phyloP scores from a whole-genome alignment of 2,113 vertebrate genomes.

The Malaclemys terrapin region DNA sequence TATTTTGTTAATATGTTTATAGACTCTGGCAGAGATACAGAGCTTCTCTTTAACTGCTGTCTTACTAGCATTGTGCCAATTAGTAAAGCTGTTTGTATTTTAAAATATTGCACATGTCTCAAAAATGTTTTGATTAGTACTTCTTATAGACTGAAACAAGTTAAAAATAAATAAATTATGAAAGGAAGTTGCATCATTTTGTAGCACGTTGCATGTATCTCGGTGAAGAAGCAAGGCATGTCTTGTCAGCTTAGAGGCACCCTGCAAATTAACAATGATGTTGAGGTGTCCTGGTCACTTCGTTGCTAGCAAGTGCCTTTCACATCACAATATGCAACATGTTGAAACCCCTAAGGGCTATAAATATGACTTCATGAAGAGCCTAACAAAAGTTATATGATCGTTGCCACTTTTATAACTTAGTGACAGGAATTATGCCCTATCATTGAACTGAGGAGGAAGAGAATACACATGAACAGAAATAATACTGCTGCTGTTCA shows the following conservation, averaged over 20 bases:
- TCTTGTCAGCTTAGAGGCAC: neutral
- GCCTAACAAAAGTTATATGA: neutral
- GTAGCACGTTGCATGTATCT: neutral
- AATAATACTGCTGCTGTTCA: neutral
- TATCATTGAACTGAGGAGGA: neutral
- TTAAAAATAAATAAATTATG: neutral
- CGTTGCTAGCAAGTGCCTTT: neutral
- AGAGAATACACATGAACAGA: neutral
- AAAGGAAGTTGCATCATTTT: neutral
- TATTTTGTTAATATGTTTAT: neutral
- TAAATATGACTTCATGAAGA: neutral
- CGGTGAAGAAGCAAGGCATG: neutral
- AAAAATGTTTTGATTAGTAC: neutral
- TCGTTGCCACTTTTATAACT: neutral
- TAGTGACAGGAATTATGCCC: neutral
- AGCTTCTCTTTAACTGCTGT: neutral
- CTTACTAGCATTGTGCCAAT: neutral
- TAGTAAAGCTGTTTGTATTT: neutral
- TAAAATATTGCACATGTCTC: neutral
- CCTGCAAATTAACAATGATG: neutral
- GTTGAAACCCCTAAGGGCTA: neutral
- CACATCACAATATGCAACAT: neutral
- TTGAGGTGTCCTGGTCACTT: neutral
- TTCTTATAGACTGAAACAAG: neutral
- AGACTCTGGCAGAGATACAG: neutral